Evolutionary conservation across 2,888 invertebrate genomes (phyloP).

Genomic region (Drosophila maculinotata): DNA sequence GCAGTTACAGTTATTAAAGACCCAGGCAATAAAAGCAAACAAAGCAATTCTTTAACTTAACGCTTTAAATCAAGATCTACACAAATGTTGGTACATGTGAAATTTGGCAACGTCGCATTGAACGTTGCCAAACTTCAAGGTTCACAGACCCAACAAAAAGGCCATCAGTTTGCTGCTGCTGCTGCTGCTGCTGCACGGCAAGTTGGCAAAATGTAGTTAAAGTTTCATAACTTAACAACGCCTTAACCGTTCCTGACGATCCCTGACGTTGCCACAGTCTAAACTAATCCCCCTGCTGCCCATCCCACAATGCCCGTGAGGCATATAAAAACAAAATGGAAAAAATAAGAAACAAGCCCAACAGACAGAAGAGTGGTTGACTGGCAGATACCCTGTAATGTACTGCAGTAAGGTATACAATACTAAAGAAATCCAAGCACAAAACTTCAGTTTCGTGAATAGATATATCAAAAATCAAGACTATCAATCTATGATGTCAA

Average conservation of each 20-base stretch:
- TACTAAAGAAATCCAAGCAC: too few relatives aligned
- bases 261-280: conserved; percentile 7
- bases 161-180: too few relatives aligned
- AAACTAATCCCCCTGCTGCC: conserved; percentile 26
- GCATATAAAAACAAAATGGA: conserved; percentile 34
- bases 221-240: conserved; percentile 32
- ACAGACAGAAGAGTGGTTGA: neutral
- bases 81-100: neutral
- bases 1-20: conserved; percentile 7
- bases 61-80: too few relatives aligned
- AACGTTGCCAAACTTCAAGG: conserved; percentile 18
- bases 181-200: too few relatives aligned
- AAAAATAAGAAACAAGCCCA: conserved; percentile 8
- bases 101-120: conserved; percentile 5
- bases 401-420: neutral
- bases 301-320: conserved; percentile 42
- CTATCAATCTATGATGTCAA: too few relatives aligned
- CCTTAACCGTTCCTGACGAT: conserved; percentile 15
- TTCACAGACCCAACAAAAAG: conserved; percentile 52
- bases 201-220: too few relatives aligned
- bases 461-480: too few relatives aligned
- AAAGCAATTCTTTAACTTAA: too few relatives aligned
- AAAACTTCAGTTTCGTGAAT: too few relatives aligned
- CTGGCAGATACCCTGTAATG: neutral
- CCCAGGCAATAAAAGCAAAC: too few relatives aligned